These are phyloP conservation scores for Empidonax alnorum DNA, from an alignment of 2,113 vertebrate genomes.

Conservation along the genomic window DNA sequence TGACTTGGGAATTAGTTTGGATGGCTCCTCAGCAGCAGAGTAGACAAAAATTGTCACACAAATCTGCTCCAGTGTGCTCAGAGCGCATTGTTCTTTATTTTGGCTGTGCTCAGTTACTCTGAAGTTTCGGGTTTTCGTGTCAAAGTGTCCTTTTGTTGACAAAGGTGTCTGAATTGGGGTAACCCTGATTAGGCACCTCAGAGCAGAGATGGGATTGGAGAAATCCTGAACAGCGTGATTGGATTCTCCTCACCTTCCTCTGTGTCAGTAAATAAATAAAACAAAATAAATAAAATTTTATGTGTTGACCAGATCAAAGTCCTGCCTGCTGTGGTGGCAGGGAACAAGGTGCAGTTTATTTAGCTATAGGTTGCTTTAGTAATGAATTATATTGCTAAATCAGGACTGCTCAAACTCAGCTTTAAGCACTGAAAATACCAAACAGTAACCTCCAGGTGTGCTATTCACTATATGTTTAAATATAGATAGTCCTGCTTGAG, in stretches of 20 bases:
- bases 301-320: not conserved
- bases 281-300: not conserved
- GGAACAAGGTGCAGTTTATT: not conserved
- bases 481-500: not conserved
- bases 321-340: not conserved
- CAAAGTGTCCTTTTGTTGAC: not conserved
- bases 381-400: not conserved
- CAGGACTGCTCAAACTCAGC: not conserved
- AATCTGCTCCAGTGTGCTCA: not conserved
- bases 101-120: not conserved
- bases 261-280: not conserved
- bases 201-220: not conserved
- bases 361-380: not conserved
- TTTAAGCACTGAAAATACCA: not conserved
- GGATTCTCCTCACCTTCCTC: not conserved
- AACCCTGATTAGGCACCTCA: not conserved
- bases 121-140: not conserved
- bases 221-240: not conserved
- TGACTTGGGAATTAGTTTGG: not conserved
- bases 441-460: not conserved
- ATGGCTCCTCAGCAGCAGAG: not conserved
- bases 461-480: not conserved
- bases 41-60: not conserved
- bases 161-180: not conserved
- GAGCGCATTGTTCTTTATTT: not conserved